Evolutionary conservation across 2,888 invertebrate species (phyloP).

Genomic region (Amphimallon solstitiale): DNA sequence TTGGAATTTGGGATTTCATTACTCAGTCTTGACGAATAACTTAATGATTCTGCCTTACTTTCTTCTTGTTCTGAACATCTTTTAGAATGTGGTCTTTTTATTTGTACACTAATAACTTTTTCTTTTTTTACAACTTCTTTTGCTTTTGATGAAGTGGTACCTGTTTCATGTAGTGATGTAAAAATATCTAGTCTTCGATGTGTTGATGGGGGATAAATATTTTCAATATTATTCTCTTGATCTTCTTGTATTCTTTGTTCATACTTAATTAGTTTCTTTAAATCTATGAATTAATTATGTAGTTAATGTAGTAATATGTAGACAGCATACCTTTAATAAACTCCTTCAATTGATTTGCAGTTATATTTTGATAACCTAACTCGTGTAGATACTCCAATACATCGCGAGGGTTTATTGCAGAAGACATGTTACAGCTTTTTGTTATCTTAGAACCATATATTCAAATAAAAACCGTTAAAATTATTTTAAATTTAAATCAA

Average conservation of each 20-base stretch:
- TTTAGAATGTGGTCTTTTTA: slow-evolving; percentile 42
- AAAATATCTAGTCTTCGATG: slow-evolving; percentile 50
- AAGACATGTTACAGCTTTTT: slow-evolving; percentile 47
- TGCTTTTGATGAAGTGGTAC: slow-evolving; percentile 61
- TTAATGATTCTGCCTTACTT: neutral
- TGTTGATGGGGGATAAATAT: slow-evolving; percentile 43
- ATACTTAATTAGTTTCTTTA: slow-evolving; percentile 74
- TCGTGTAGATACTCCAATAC: slow-evolving; percentile 79
- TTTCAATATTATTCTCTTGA: slow-evolving; percentile 8
- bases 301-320: neutral
- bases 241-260: slow-evolving; percentile 59
- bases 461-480: neutral
- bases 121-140: slow-evolving; percentile 46
- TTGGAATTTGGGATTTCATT: neutral
- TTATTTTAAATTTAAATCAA: slow-evolving; percentile 10
- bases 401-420: slow-evolving; percentile 74
- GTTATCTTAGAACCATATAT: too few relatives aligned
- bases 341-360: slow-evolving; percentile 77
- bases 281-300: slow-evolving; percentile 65
- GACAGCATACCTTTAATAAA: slow-evolving; percentile 76
- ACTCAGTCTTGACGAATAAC: slow-evolving; percentile 3
- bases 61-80: neutral
- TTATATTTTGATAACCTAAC: slow-evolving; percentile 80
- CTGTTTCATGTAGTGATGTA: slow-evolving; percentile 58
- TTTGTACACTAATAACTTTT: slow-evolving; percentile 48